A percentile compares a stretch with the other conserved stretches of the same genome.
These are phyloP conservation scores for Drosophila prosaltans DNA, from an alignment of 1,140 invertebrate species.

Conservation along the genomic window DNA sequence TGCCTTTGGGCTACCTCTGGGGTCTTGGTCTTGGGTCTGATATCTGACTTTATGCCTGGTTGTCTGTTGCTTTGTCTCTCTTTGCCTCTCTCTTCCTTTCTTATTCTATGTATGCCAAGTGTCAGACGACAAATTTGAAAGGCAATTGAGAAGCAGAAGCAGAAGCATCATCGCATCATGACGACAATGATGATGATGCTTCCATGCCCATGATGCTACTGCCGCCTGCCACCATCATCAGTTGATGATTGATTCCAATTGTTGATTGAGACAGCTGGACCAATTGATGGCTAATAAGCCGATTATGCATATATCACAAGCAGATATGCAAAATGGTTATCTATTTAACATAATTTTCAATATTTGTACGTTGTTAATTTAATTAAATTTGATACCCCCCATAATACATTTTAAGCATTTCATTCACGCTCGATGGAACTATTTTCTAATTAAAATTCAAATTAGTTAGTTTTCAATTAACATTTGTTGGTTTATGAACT, in stretches of 20 bases:
- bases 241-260: constrained; percentile 38
- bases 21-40: constrained; percentile 2
- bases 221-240: not conserved
- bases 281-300: constrained; percentile 1
- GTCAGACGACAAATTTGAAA: constrained; percentile 40
- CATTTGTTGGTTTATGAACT: no score
- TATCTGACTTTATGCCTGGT: constrained; percentile 16
- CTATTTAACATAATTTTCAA: not conserved
- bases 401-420: not conserved
- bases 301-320: not conserved
- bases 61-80: not conserved
- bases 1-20: constrained; percentile 19
- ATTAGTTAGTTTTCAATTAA: no score
- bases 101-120: constrained; percentile 24
- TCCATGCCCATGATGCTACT: constrained; percentile 16
- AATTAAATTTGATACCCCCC: not conserved
- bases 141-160: constrained; percentile 48
- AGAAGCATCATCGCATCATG: constrained; percentile 21
- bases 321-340: not conserved
- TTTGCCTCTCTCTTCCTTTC: not conserved
- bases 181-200: constrained; percentile 51
- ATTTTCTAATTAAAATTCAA: constrained; percentile 5
- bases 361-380: not conserved
- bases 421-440: not conserved
- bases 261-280: constrained; percentile 5